Evolutionary conservation across 2,888 invertebrate species (phyloP).

Genomic region (Phrixothrix hirtus): DNA sequence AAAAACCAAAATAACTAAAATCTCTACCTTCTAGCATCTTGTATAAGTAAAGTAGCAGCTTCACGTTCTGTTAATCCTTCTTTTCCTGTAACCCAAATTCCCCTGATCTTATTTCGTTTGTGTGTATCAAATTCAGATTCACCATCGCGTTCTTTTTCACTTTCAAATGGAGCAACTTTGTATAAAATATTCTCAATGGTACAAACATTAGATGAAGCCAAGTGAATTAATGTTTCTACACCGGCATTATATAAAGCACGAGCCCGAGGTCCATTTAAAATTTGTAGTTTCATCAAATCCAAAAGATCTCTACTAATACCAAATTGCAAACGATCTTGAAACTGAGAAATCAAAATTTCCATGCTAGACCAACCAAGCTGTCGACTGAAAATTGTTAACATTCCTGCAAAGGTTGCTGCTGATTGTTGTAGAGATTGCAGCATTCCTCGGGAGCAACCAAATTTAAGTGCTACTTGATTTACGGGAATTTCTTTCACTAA

Average conservation of each 20-base stretch:
- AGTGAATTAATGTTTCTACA: slow-evolving; percentile 73
- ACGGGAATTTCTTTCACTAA: slow-evolving; percentile 89
- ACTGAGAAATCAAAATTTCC: slow-evolving; percentile 86
- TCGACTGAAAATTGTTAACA: slow-evolving; percentile 94
- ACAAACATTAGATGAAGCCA: slow-evolving; percentile 74
- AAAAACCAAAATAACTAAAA: no score
- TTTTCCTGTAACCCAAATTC: slow-evolving; percentile 78
- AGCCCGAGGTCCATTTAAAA: slow-evolving; percentile 83
- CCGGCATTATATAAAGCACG: slow-evolving; percentile 81
- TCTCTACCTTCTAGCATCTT: slow-evolving; percentile 74
- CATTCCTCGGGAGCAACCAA: slow-evolving; percentile 84
- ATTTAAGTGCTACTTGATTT: slow-evolving; percentile 78
- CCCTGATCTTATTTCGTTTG: slow-evolving; percentile 69
- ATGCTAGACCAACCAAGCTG: slow-evolving; percentile 92
- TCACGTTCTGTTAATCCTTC: slow-evolving; percentile 79
- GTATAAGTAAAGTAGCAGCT: slow-evolving; percentile 77
- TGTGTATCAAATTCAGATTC: slow-evolving; percentile 69
- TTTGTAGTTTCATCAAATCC: slow-evolving; percentile 84
- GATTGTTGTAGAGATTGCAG: slow-evolving; percentile 93
- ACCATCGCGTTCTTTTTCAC: slow-evolving; percentile 72
- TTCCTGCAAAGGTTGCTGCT: slow-evolving; percentile 94
- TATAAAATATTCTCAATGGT: slow-evolving; percentile 76
- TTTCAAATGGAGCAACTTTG: slow-evolving; percentile 83
- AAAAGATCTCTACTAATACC: slow-evolving; percentile 91
- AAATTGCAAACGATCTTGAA: slow-evolving; percentile 92